Conservation (phyloP, 2,113 vertebrate species). For the Chaetodon auriga region DNA sequence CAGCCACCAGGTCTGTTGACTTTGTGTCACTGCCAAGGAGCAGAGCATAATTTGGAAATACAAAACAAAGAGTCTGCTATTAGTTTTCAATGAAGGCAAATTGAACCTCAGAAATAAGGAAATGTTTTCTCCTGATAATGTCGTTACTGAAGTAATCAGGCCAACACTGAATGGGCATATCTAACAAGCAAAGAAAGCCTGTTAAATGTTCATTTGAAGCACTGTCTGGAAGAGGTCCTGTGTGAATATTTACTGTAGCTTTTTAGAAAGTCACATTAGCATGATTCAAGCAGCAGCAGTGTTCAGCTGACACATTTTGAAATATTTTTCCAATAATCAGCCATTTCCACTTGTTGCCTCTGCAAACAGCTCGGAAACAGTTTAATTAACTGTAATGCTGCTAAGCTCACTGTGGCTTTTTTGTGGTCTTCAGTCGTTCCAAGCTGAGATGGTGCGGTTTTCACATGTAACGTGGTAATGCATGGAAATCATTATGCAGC, state of each 20-base stretch:
- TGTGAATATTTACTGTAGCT: constrained; percentile 8
- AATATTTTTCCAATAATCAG: constrained; percentile 19
- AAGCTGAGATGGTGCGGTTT: background rate
- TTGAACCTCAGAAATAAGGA: background rate
- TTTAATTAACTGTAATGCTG: background rate
- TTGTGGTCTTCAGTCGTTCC: background rate
- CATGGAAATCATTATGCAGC: background rate
- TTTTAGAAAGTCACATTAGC: constrained; percentile 34
- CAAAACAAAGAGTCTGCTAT: background rate
- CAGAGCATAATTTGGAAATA: constrained; percentile 7
- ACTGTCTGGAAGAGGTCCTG: constrained; percentile 1
- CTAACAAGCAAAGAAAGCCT: constrained; percentile 6
- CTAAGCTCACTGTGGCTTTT: background rate
- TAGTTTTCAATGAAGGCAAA: background rate
- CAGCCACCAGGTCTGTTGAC: background rate
- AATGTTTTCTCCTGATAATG: constrained; percentile 5
- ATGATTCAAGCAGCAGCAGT: constrained; percentile 26
- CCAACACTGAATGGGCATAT: background rate
- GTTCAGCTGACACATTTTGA: constrained; percentile 16
- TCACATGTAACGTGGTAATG: background rate
- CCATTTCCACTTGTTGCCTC: background rate
- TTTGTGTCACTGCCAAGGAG: background rate
- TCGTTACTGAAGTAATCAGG: background rate
- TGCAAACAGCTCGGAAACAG: constrained; percentile 5
- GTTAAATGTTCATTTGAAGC: constrained; percentile 9